Percentiles rank a stretch among this genome's conserved stretches.
phyloP scores from a whole-genome alignment of 92 coral and sea anemone species.

The Zoanthus gigantus region DNA sequence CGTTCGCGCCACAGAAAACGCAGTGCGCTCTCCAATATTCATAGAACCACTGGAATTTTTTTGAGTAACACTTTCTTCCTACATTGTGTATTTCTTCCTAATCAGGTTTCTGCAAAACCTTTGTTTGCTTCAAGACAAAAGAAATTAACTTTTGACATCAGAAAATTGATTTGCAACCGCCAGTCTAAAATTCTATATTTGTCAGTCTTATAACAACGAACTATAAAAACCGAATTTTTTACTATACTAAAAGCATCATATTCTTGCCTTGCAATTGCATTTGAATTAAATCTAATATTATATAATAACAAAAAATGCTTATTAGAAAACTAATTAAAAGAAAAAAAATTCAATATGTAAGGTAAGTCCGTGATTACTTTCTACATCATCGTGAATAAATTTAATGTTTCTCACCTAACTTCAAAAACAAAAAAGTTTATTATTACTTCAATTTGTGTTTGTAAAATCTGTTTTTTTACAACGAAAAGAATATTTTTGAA shows the following conservation, averaged over 20 bases:
- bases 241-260: background rate
- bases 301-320: background rate
- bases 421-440: constrained; percentile 6
- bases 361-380: no score
- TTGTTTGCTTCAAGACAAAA: background rate
- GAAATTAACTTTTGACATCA: background rate
- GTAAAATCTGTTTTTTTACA: background rate
- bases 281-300: background rate
- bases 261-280: background rate
- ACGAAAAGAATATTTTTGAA: no score
- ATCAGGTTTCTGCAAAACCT: background rate
- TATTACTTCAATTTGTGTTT: background rate
- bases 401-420: background rate
- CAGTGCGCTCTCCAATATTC: no score
- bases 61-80: background rate
- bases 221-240: background rate
- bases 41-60: no score
- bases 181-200: background rate
- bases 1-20: no score
- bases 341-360: background rate
- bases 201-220: background rate
- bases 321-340: background rate
- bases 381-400: no score
- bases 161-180: constrained; percentile 6
- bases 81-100: background rate